Evolutionary conservation across 2,113 vertebrate species (phyloP).

Genomic region (Alaudala cheleensis): DNA sequence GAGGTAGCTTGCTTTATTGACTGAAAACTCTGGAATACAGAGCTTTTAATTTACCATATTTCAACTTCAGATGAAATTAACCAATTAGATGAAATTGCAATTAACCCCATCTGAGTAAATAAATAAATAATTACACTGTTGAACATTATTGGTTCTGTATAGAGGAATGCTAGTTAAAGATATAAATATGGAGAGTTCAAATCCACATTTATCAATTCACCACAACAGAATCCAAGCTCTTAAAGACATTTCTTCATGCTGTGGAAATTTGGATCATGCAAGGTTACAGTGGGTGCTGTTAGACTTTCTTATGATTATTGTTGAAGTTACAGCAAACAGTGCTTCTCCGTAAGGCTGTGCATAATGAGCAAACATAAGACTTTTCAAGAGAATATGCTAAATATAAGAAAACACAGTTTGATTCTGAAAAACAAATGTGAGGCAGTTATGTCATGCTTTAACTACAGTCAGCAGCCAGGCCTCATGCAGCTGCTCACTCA

Average conservation of each 20-base stretch:
- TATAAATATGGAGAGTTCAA: neutral
- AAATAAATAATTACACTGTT: neutral
- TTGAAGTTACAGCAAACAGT: neutral
- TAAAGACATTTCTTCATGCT: neutral
- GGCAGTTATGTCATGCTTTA: neutral
- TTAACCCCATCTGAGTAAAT: neutral
- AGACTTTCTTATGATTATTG: neutral
- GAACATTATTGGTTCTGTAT: neutral
- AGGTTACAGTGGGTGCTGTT: neutral
- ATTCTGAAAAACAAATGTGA: neutral
- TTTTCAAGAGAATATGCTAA: neutral
- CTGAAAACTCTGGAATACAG: neutral
- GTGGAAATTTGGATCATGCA: neutral
- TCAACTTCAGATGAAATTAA: neutral
- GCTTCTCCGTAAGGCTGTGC: neutral
- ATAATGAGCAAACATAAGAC: neutral
- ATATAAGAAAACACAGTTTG: neutral
- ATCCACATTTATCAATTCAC: neutral
- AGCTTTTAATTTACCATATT: neutral
- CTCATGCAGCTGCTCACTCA: fast-evolving
- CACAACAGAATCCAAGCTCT: neutral
- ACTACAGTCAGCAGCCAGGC: neutral
- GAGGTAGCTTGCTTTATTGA: neutral
- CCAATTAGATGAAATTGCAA: neutral
- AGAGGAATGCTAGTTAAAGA: neutral